Base-by-base conservation (phyloP, 1,140 invertebrate genomes). In the Nilaparvata lugens region DNA sequence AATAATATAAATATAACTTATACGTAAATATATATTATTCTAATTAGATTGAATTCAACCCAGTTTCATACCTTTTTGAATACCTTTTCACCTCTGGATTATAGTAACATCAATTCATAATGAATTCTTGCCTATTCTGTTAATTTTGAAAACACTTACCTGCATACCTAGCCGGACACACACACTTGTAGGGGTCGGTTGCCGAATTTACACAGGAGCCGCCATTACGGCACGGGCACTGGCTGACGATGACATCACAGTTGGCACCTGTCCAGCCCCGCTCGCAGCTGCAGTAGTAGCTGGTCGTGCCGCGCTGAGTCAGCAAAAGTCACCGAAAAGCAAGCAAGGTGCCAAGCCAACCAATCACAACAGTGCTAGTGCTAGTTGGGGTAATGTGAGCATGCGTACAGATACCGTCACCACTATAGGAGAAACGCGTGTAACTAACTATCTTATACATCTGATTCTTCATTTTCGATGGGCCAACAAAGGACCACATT, bases 201-300 rank as follows among this genome's bases (percentile, higher is more conserved):
- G 84, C 75, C 13, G 80, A 80, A 73, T 93, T 89, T 16, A 83
- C 76, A 74, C 93, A 96, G 35, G 81, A 80, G 40, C 91, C 92
- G 56, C 85, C 85, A 75, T 97, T 87, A 60, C 83, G 76, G 74
- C 95, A 98, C 0, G 89, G 90, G 72, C 85, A 91, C 68, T 91
- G 88, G 69, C 88, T 82, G 31, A 86, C 76, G 67, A 90, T 77
- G 23, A 78, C 76, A 64, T 85, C 85, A 72, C 88, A 89, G 54
- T 79, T 76, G 2, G 69, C 65, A 2, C 87, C 87, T 23, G 76
- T 76, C 71, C 81, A 89, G 2, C 84, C 84, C 7, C 21, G 45
- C 9, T 48, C 45, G 18, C 45, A 48, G 21, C 16, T 48, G 45
- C 45, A 48, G 45, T 40, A 35, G 2, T 53, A 66, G 31, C 31